These are phyloP conservation scores for Ceramica pisi DNA, from an alignment of 2,888 invertebrate genomes.

Conservation along the genomic window DNA sequence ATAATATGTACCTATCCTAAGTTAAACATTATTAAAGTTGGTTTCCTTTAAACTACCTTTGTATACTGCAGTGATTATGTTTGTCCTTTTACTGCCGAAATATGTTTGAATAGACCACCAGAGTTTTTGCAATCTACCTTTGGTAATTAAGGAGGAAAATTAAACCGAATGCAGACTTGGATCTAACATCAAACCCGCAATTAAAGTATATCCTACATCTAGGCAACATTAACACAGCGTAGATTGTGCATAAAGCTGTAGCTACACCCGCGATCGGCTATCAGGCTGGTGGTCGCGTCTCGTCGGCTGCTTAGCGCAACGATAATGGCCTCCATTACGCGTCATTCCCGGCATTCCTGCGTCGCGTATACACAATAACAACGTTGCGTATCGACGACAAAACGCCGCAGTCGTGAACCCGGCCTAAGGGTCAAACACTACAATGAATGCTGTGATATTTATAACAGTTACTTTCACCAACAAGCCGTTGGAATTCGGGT, in stretches of 20 bases:
- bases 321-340: slow-evolving; percentile 76
- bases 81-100: not conserved
- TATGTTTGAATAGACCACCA: not conserved
- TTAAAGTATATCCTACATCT: slow-evolving; percentile 4
- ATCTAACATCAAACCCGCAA: not conserved
- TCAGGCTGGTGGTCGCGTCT: slow-evolving; percentile 73
- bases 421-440: slow-evolving; percentile 54
- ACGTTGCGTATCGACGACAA: slow-evolving; percentile 65
- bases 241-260: slow-evolving; percentile 43
- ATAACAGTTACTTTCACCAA: slow-evolving; percentile 60
- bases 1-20: slow-evolving; percentile 39
- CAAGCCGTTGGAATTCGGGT: slow-evolving; percentile 55
- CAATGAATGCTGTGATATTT: slow-evolving; percentile 59
- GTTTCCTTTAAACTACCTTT: slow-evolving; percentile 6
- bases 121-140: not conserved
- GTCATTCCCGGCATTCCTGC: slow-evolving; percentile 74
- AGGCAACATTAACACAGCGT: slow-evolving; percentile 1
- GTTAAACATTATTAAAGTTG: slow-evolving; percentile 25
- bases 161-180: not conserved
- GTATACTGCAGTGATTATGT: slow-evolving; percentile 15
- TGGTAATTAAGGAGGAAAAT: not conserved
- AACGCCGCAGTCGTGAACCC: slow-evolving; percentile 56
- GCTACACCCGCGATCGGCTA: slow-evolving; percentile 57
- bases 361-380: slow-evolving; percentile 66
- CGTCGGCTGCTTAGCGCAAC: slow-evolving; percentile 73